phyloP scores from a whole-genome alignment of 2,888 invertebrate genomes.

The Pasiphila rectangulata region DNA sequence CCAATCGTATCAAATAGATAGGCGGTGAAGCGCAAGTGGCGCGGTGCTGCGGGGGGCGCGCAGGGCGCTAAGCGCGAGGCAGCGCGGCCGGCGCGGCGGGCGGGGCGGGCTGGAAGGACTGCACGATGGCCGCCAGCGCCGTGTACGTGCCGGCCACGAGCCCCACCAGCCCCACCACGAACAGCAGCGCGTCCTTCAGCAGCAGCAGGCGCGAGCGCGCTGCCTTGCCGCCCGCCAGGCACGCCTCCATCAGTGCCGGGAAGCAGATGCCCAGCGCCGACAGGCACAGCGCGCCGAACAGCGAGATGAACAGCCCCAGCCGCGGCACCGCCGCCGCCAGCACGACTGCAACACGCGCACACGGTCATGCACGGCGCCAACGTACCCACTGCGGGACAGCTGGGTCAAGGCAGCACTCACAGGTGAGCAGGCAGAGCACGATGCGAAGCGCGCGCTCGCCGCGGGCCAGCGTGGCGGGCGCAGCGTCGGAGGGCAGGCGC shows the following conservation, averaged over 20 bases:
- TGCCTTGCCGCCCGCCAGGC: constrained; percentile 72
- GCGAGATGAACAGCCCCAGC: constrained; percentile 88
- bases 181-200: constrained; percentile 77
- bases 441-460: constrained; percentile 90
- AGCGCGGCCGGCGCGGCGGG: background rate
- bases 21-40: too few relatives aligned
- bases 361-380: too few relatives aligned
- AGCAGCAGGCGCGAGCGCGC: constrained; percentile 37
- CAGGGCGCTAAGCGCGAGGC: background rate
- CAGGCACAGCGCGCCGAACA: constrained; percentile 92
- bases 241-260: constrained; percentile 84
- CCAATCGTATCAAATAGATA: too few relatives aligned
- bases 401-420: constrained; percentile 87
- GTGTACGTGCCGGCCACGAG: constrained; percentile 85
- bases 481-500: constrained; percentile 44
- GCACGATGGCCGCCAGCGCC: constrained; percentile 81
- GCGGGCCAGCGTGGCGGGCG: constrained; percentile 61
- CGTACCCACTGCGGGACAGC: too few relatives aligned
- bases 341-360: constrained; percentile 81
- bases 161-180: constrained; percentile 82
- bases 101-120: constrained; percentile 45
- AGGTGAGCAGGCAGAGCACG: constrained; percentile 88
- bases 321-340: constrained; percentile 89
- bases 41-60: background rate
- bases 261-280: constrained; percentile 93